These are phyloP conservation scores for Chaetura pelagica DNA, from an alignment of 2,113 vertebrate genomes.

Conservation along the genomic window DNA sequence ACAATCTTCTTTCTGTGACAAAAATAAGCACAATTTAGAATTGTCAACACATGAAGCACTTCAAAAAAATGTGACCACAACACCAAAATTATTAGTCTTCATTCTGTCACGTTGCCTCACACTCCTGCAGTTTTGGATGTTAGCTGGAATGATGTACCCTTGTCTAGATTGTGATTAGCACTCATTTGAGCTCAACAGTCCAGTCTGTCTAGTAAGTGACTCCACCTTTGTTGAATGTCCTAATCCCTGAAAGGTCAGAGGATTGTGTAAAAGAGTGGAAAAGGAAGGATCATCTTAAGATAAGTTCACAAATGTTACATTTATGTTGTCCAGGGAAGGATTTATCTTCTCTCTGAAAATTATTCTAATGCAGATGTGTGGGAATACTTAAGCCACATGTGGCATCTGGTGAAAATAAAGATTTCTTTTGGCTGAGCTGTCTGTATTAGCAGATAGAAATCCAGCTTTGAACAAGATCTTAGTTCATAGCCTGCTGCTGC, in stretches of 20 bases:
- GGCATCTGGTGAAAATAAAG: slow-evolving; percentile 66
- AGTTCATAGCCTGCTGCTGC: slow-evolving; percentile 57
- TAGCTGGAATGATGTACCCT: background rate
- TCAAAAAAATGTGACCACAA: background rate
- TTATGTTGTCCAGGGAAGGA: background rate
- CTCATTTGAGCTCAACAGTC: background rate
- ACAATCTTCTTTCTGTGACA: background rate
- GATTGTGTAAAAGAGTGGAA: slow-evolving; percentile 5
- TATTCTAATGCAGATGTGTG: slow-evolving; percentile 41
- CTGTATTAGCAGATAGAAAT: slow-evolving; percentile 49
- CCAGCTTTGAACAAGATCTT: slow-evolving; percentile 59
- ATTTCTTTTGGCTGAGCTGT: slow-evolving; percentile 64
- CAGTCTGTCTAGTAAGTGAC: background rate
- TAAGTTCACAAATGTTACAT: background rate
- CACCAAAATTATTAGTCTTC: background rate
- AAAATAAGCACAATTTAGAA: background rate
- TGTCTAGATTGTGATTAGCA: background rate
- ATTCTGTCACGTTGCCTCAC: background rate
- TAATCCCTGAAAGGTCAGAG: slow-evolving; percentile 2
- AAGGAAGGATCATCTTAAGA: slow-evolving; percentile 5
- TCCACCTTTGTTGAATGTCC: background rate
- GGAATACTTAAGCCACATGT: slow-evolving; percentile 54
- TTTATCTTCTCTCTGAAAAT: slow-evolving; percentile 42
- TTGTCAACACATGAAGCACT: background rate
- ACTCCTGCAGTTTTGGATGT: background rate